Evolutionary conservation across 2,797 vertebrate genomes (phyloP).

Genomic region (Anguilla pacifica): DNA sequence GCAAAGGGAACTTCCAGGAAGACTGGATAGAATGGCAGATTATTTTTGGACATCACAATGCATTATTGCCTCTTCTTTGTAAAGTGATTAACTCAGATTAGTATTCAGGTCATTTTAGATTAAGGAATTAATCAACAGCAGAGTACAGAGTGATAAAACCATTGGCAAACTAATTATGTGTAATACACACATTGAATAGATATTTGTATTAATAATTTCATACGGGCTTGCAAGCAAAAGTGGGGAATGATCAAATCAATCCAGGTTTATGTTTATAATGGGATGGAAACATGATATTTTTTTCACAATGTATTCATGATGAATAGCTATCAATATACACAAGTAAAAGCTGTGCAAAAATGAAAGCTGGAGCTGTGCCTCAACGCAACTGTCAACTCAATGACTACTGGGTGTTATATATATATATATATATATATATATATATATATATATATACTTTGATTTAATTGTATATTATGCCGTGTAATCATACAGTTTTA

Average conservation of each 20-base stretch:
- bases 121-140: neutral
- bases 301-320: neutral
- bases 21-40: neutral
- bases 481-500: neutral
- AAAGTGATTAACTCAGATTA: neutral
- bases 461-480: neutral
- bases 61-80: neutral
- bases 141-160: neutral
- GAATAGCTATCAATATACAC: neutral
- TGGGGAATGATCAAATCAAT: neutral
- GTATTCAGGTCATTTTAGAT: neutral
- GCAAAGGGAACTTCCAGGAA: neutral
- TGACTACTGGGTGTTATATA: too few relatives aligned
- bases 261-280: neutral
- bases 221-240: neutral
- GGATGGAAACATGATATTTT: neutral
- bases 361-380: neutral
- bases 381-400: too few relatives aligned
- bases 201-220: neutral
- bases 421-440: too few relatives aligned
- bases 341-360: neutral
- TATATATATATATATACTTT: neutral
- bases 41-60: neutral
- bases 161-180: neutral
- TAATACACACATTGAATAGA: neutral